Conservation (phyloP, 2,888 invertebrate genomes). For the Sylvicola cinctus region DNA sequence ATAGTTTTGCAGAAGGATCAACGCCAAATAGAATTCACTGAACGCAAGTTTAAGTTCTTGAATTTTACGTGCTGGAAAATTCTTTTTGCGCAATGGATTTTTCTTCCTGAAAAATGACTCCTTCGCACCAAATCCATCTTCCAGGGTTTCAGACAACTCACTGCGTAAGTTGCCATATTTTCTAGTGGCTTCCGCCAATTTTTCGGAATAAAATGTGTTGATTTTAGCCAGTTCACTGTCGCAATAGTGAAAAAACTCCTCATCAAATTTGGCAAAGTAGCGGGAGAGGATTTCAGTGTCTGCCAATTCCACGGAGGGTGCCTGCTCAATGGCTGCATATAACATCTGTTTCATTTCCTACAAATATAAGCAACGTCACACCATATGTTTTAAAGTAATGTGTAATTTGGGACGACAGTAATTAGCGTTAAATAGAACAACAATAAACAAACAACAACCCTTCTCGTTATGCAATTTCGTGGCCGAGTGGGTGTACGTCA, state of each 20-base stretch:
- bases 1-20: conserved; percentile 93
- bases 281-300: conserved; percentile 71
- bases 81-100: conserved; percentile 28
- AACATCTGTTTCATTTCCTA: conserved; percentile 95
- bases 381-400: no score
- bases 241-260: conserved; percentile 86
- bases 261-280: conserved; percentile 86
- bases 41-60: conserved; percentile 93
- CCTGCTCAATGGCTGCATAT: conserved; percentile 76
- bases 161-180: conserved; percentile 84
- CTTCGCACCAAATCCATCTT: conserved; percentile 30
- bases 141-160: conserved; percentile 50
- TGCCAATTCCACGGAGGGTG: conserved; percentile 76
- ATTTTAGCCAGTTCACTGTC: conserved; percentile 92
- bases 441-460: no score
- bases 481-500: no score
- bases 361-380: no score
- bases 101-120: conserved; percentile 24
- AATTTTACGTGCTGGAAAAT: conserved; percentile 55
- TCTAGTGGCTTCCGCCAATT: conserved; percentile 90
- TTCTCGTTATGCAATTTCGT: no score
- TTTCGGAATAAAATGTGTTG: conserved; percentile 93
- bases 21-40: conserved; percentile 92
- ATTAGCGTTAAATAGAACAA: no score
- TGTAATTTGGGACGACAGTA: no score